Conservation (phyloP, 2,797 vertebrate genomes). For the Ambastaia sidthimunki region DNA sequence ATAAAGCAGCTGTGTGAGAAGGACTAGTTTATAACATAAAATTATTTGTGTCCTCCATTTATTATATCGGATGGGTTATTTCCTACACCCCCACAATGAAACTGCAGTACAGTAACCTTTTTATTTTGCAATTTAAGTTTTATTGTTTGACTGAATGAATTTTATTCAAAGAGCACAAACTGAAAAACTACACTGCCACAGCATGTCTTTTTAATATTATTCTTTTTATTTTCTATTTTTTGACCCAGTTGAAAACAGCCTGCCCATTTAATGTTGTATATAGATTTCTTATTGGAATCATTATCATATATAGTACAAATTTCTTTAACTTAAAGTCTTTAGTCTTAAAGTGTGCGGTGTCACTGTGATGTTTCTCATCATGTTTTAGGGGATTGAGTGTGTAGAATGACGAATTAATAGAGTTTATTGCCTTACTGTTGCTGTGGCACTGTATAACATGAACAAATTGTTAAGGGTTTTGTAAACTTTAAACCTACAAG, state of each 20-base stretch:
- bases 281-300: slow-evolving; percentile 33
- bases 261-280: slow-evolving; percentile 39
- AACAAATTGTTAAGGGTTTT: slow-evolving; percentile 41
- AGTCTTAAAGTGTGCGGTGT: slow-evolving; percentile 28
- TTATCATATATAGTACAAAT: slow-evolving; percentile 15
- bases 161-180: not conserved
- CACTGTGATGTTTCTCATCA: slow-evolving; percentile 33
- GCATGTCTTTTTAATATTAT: not conserved
- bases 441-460: slow-evolving; percentile 31
- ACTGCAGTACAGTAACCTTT: slow-evolving; percentile 4
- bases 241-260: slow-evolving; percentile 40
- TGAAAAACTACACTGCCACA: not conserved
- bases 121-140: slow-evolving; percentile 37
- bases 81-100: not conserved
- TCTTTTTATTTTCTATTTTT: not conserved
- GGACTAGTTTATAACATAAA: not conserved
- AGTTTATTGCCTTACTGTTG: slow-evolving; percentile 59
- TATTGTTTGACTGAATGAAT: slow-evolving; percentile 5
- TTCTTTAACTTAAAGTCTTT: too few species aligned
- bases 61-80: not conserved
- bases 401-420: slow-evolving; percentile 17
- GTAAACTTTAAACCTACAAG: slow-evolving; percentile 53
- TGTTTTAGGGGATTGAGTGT: slow-evolving; percentile 19
- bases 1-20: slow-evolving; percentile 68
- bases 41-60: slow-evolving; percentile 10